Percentiles rank a stretch among this genome's conserved stretches.
phyloP scores from a whole-genome alignment of 2,797 vertebrate species.

The Australoheros facetus region DNA sequence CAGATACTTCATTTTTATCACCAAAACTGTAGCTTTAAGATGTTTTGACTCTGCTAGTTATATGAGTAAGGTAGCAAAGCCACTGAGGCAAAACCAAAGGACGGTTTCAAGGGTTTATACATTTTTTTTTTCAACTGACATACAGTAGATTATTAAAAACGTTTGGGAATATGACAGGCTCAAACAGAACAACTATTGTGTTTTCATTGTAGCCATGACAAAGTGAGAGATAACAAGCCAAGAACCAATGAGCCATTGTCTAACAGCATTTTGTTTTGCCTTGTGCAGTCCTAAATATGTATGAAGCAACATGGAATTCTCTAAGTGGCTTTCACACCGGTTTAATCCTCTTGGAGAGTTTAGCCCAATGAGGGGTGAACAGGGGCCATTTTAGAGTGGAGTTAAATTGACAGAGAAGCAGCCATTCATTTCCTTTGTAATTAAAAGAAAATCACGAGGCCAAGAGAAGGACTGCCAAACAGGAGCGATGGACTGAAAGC shows the following conservation, averaged over 20 bases:
- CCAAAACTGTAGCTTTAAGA: neutral
- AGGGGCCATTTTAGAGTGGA: constrained; percentile 3
- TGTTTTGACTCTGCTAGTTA: neutral
- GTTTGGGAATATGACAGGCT: neutral
- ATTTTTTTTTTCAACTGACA: no score
- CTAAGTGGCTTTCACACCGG: constrained; percentile 58
- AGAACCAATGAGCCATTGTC: constrained; percentile 48
- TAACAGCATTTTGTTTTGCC: constrained; percentile 35
- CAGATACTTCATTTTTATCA: fast-evolving
- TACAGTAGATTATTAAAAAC: neutral
- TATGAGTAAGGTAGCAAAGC: fast-evolving
- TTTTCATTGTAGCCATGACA: constrained; percentile 24
- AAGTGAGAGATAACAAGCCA: constrained; percentile 28
- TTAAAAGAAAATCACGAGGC: constrained; percentile 50
- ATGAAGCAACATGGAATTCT: constrained; percentile 46
- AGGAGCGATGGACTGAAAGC: neutral
- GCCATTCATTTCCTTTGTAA: constrained; percentile 34
- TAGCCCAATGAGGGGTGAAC: constrained; percentile 54
- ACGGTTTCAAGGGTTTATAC: no score
- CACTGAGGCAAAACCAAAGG: no score
- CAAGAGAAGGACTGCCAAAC: neutral
- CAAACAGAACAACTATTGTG: neutral
- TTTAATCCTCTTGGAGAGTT: constrained; percentile 52
- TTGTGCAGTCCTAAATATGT: constrained; percentile 55
- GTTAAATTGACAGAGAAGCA: constrained; percentile 24